Base-by-base conservation (phyloP, 2,888 invertebrate species). In the Phyllotreta striolata region DNA sequence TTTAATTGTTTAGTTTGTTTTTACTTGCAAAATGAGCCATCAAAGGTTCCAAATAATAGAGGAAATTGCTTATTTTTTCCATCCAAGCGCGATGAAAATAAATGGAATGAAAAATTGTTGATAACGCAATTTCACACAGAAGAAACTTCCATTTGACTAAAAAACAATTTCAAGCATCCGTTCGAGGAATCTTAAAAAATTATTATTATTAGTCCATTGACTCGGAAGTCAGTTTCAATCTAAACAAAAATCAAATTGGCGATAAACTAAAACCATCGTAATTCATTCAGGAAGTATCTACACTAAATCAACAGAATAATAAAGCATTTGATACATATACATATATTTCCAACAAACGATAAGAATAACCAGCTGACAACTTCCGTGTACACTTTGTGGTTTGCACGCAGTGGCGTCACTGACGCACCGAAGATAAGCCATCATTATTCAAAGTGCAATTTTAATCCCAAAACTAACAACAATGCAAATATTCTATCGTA, bases 341-440 rank as follows among this genome's bases (percentile, higher is more conserved):
- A 60, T 64, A 64, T 62, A 56, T 56, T 59, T 65, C 64, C 61
- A 63, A 55, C 43, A 47, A 59, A 56, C 61, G 44, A 67, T 67
- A 69, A 67, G 67, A 60, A 66, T 66, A 64, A 66, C 63, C 64
- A 61, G 51, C 56, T 65, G 68, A 67, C 68, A 64, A 64, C 67
- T 69, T 69, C 69, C 69, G 67, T 55, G 51, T 68, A 47, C 61
- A 59, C 60, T 63, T 64, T 60, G 60, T 64, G 64, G 60, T 60
- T 41, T 55, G 35, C 49, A 34, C 34, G 6, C 64, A 64, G 64
- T 44, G 60, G 64, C 60, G 64, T 37, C 7, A 43, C 59, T 40
- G 1, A 3, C 6, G 24, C 13, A 37, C 13, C 12, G 8, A 14
- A 46, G 13, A 46, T 24, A 6, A 9, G 8, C n/a, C 1, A 2